These are phyloP conservation scores for Alloplasta piceator DNA, from an alignment of 2,888 invertebrate species.

Conservation along the genomic window DNA sequence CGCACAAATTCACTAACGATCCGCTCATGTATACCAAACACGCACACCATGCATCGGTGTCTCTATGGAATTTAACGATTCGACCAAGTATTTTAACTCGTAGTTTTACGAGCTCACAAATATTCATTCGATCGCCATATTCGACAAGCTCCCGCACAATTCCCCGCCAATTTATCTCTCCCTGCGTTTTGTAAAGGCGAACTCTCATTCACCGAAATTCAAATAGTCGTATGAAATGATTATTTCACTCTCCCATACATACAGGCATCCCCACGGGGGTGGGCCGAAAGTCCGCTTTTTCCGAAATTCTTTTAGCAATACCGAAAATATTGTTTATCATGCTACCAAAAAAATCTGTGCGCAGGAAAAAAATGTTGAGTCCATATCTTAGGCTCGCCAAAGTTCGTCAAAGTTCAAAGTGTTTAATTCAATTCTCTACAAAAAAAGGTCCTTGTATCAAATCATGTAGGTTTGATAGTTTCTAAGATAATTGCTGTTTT, in stretches of 20 bases:
- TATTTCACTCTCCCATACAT: not conserved
- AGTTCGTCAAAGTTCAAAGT: too few species aligned
- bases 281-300: too few species aligned
- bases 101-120: not conserved
- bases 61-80: not conserved
- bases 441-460: too few species aligned
- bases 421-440: not conserved
- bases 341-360: too few species aligned
- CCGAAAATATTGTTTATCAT: too few species aligned
- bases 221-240: slow-evolving; percentile 11
- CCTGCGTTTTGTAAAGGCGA: slow-evolving; percentile 2
- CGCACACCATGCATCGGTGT: not conserved
- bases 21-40: not conserved
- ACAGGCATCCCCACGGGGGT: not conserved
- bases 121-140: not conserved
- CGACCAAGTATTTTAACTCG: not conserved
- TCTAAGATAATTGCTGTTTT: too few species aligned
- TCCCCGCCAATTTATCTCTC: not conserved
- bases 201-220: slow-evolving; percentile 15
- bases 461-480: too few species aligned
- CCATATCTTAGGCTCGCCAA: too few species aligned
- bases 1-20: not conserved
- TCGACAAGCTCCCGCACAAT: not conserved
- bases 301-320: too few species aligned
- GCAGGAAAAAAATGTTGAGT: too few species aligned